Evolutionary conservation across 2,113 vertebrate species (phyloP).

Genomic region (Zootoca vivipara): DNA sequence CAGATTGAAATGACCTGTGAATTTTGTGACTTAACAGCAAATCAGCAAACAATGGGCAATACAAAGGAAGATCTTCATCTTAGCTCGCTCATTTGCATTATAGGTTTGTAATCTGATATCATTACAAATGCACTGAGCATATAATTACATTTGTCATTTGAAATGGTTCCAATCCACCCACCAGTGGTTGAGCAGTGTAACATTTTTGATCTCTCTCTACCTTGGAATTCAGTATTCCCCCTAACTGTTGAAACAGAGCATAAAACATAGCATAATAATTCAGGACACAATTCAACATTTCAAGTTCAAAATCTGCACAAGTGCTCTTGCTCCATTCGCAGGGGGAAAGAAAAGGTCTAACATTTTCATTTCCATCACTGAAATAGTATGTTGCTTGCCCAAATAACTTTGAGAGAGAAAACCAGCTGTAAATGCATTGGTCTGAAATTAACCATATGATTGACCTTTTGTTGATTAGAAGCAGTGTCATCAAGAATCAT

Average conservation of each 20-base stretch:
- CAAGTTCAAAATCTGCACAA: not conserved
- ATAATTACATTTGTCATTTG: not conserved
- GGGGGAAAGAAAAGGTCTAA: not conserved
- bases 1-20: not conserved
- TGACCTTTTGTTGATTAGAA: not conserved
- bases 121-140: not conserved
- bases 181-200: not conserved
- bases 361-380: not conserved
- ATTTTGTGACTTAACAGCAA: not conserved
- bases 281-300: not conserved
- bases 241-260: not conserved
- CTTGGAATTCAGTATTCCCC: not conserved
- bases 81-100: not conserved
- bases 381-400: not conserved
- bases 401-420: not conserved
- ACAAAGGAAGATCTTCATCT: not conserved
- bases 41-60: not conserved
- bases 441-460: not conserved
- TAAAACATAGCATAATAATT: not conserved
- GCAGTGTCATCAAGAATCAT: not conserved
- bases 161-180: not conserved
- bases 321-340: not conserved
- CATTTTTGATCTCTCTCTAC: not conserved
- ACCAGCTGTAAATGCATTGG: not conserved
- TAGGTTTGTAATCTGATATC: not conserved